Percentiles rank a stretch among this genome's conserved stretches.
Conservation (phyloP, 2,113 vertebrate genomes). For the Polypterus senegalus region DNA sequence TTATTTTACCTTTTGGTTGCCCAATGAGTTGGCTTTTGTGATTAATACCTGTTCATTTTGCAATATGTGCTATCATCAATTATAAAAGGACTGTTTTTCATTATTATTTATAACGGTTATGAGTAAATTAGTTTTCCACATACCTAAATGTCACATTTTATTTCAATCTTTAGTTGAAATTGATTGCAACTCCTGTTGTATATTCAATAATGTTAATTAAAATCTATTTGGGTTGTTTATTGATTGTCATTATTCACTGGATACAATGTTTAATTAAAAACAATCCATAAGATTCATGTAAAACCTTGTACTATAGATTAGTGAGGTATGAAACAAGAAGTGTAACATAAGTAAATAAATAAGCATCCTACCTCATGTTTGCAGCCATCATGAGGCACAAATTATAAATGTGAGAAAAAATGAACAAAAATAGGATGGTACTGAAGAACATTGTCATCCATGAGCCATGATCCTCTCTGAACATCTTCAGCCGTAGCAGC, state of each 20-base stretch:
- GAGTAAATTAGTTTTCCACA: no score
- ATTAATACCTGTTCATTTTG: no score
- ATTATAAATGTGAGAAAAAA: slow-evolving; percentile 97
- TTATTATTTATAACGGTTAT: no score
- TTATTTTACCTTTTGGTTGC: no score
- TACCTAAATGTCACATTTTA: no score
- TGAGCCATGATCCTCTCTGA: slow-evolving; percentile 90
- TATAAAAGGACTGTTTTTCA: no score
- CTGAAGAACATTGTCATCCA: slow-evolving; percentile 99
- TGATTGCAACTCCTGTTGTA: not conserved
- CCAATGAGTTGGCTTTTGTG: no score
- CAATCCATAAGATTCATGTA: not conserved
- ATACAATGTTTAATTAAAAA: not conserved
- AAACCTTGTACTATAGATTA: slow-evolving; percentile 3
- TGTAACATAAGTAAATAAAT: not conserved
- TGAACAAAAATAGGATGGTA: slow-evolving; percentile 92
- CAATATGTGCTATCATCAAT: no score
- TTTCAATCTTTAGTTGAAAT: no score
- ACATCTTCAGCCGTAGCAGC: slow-evolving; percentile 90
- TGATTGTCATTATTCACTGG: not conserved
- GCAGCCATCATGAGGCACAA: slow-evolving; percentile 80
- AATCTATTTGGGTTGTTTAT: not conserved
- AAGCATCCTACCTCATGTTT: slow-evolving; percentile 74
- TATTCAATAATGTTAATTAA: not conserved
- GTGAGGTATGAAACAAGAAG: not conserved